These are phyloP conservation scores for Phalacrocorax carbo DNA, from an alignment of 2,113 vertebrate species.

Conservation along the genomic window DNA sequence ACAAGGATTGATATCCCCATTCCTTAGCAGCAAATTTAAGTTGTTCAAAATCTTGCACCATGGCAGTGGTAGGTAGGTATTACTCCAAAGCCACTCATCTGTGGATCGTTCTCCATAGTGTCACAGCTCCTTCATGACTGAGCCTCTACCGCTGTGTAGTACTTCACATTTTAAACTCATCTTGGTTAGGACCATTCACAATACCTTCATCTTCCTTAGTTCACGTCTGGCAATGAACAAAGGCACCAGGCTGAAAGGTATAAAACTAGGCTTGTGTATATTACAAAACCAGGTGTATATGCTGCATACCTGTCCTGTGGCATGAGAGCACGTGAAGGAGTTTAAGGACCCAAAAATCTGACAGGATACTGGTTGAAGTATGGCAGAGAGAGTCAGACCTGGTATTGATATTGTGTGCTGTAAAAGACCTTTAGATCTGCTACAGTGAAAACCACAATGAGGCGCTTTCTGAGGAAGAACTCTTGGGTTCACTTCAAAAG, in stretches of 20 bases:
- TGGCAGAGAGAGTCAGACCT: background rate
- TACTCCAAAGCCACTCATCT: background rate
- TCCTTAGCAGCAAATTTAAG: background rate
- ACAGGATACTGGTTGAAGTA: background rate
- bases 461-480: background rate
- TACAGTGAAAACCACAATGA: background rate
- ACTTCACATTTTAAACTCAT: background rate
- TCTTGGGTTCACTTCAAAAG: background rate
- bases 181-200: background rate
- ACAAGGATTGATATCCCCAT: background rate
- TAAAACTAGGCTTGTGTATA: background rate
- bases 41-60: background rate
- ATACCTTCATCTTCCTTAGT: background rate
- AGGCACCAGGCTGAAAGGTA: background rate
- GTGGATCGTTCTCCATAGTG: background rate
- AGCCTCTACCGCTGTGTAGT: background rate
- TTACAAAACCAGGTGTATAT: background rate
- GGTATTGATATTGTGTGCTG: fast-evolving
- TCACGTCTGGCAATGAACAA: background rate
- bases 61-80: background rate
- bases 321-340: background rate
- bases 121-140: background rate
- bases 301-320: background rate
- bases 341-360: background rate
- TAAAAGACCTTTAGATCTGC: background rate